Evolutionary conservation across 2,888 invertebrate genomes (phyloP).

Genomic region (Papilio elwesi): DNA sequence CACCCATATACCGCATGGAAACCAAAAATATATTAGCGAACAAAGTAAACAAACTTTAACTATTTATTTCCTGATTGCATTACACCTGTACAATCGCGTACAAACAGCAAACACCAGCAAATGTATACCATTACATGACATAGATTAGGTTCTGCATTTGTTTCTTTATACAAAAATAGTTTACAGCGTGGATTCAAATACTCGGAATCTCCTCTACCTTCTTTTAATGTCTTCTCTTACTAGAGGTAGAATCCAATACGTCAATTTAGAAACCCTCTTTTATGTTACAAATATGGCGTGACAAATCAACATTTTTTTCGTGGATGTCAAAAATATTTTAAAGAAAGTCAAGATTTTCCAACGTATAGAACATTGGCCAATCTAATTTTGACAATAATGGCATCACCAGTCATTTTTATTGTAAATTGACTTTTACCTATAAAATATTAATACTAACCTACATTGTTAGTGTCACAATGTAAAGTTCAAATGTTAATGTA

Average conservation of each 20-base stretch:
- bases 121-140: not conserved
- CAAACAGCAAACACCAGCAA: not conserved
- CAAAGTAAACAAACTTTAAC: not conserved
- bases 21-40: not conserved
- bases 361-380: not conserved
- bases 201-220: no score
- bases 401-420: not conserved
- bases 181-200: no score
- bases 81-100: not conserved
- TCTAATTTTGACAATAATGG: not conserved
- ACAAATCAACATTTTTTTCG: no score
- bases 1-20: no score
- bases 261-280: no score
- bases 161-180: not conserved
- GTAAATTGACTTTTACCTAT: not conserved
- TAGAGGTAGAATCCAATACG: no score
- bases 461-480: not conserved
- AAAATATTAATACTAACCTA: not conserved
- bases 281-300: no score
- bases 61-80: not conserved
- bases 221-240: no score
- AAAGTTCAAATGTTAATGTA: constrained; percentile 8
- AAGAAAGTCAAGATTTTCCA: no score
- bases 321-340: not conserved
- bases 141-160: not conserved